Base-by-base conservation (phyloP, 2,113 vertebrate genomes). In the Oxyura jamaicensis region DNA sequence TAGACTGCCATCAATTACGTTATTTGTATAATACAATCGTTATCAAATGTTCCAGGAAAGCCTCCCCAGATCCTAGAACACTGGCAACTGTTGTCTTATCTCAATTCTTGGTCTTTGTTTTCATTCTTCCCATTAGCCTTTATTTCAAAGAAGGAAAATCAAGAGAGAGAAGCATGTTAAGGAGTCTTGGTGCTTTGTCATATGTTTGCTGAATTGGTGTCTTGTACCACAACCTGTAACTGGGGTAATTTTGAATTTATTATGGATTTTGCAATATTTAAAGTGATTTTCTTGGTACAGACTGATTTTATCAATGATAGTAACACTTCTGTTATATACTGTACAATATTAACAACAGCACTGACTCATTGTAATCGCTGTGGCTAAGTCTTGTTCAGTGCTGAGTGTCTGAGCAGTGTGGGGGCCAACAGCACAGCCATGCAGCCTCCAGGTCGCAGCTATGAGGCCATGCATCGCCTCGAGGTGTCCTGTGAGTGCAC, bases 91-190 rank as follows among this genome's bases (percentile, higher is more conserved):
- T 17, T 91, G 83, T 73, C 41, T 90, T 67, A n/a, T 35, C 21
- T 92, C 67, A 52, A n/a, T 48, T 76, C 20, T 63, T 67, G 53
- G 25, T 50, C 36, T 46, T 53, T 65, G 15, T 66, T 95, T 93
- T 69, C 6, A 39, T 88, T 88, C 35, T 80, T n/a, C 13, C 20
- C 20, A 75, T 83, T 78, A 92, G 71, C 6, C 13, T 46, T 78
- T 65, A 65, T 35, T 22, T 62, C 52, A 67, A 88, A 83, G 36
- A 28, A 60, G 36, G 18, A 79, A 46, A 75, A 88, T 83, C n/a
- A 41, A 35, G 59, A 88, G 15, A 66, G 46, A 42, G 33, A 67
- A 80, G 50, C 13, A 66, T 69, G 25, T 58, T 62, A 35, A 59
- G 52, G n/a, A 90, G 86, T 2, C 12, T 55, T 59, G 55, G 25